Percentiles rank a stretch among this genome's conserved stretches.
These are phyloP conservation scores for Sphyrna mokarran DNA, from an alignment of 2,113 vertebrate species.

Conservation along the genomic window DNA sequence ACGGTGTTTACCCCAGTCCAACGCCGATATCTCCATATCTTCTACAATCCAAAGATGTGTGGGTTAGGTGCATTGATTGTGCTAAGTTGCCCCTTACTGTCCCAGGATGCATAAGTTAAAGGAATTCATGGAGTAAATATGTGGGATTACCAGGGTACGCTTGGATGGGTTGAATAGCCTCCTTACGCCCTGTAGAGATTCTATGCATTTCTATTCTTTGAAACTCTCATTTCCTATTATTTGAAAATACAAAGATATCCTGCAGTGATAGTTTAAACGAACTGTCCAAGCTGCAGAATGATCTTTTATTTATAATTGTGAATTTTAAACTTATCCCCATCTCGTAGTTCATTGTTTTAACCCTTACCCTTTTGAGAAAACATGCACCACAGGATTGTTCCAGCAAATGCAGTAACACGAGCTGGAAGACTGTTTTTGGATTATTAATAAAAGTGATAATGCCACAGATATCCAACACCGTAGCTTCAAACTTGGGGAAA, in stretches of 20 bases:
- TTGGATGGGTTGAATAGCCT: too few relatives aligned
- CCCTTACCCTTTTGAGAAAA: slow-evolving; percentile 3
- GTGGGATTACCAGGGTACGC: too few relatives aligned
- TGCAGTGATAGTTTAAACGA: neutral
- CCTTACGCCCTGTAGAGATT: too few relatives aligned
- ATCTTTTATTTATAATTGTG: slow-evolving; percentile 5
- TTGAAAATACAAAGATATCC: neutral
- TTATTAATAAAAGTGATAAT: slow-evolving; percentile 1
- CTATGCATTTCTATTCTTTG: too few relatives aligned
- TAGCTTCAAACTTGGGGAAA: neutral
- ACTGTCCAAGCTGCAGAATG: neutral
- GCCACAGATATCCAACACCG: neutral
- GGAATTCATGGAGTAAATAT: too few relatives aligned
- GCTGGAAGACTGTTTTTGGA: neutral
- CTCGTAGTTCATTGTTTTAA: neutral
- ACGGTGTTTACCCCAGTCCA: too few relatives aligned
- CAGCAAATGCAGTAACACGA: neutral
- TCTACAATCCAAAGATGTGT: too few relatives aligned
- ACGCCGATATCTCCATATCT: too few relatives aligned
- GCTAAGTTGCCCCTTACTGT: too few relatives aligned
- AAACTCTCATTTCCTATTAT: neutral
- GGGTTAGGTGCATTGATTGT: too few relatives aligned
- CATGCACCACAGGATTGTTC: too few relatives aligned
- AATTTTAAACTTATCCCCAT: neutral
- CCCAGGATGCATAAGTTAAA: too few relatives aligned